Base-by-base conservation (phyloP, 2,797 vertebrate genomes). In the Anolis apletophallus region DNA sequence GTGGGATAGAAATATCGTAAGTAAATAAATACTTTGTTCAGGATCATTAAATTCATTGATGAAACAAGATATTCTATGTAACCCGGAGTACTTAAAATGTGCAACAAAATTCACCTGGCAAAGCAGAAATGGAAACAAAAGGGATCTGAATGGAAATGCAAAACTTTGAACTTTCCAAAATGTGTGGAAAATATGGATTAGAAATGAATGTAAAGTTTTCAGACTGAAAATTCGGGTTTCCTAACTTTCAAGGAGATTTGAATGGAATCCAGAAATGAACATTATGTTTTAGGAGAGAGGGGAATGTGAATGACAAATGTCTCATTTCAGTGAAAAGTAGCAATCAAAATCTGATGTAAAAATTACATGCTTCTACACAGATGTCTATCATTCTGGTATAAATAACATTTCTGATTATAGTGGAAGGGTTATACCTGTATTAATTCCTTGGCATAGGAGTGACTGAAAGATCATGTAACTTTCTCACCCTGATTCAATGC, bases 21-120 rank as follows among this genome's bases (percentile, higher is more conserved):
- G 5, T 40, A 40, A 40, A 40, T 40, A 40, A 34, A n/a, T 26
- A 34, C n/a, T 69, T 81, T 52, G 52, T 68, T 85, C 40, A 4
- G 0, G 93, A 40, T 57, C 79, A 77, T 91, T 88, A 57, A 91
- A 92, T 93, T 85, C 90, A 88, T 34, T 57, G 54, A 85, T 85
- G 87, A 86, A 87, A 34, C 34, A 87, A 21, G 34, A 83, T 32
- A 29, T 46, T 55, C 84, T 72, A 36, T 12, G 59, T 80, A 34
- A 61, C 40, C 61, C 52, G 16, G 54, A 76, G 8, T 34, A 55
- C 23, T 76, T 59, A 68, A 75, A 68, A 32, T 34, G 23, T 29
- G 32, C 78, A 26, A 73, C 50, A 36, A 12, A 68, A 68, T n/a
- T 71, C 61, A 26, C 29, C 40, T 85, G 64, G 46, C 32, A 76